Evolutionary conservation across 2,113 vertebrate species (phyloP).

Genomic region (Xiphias gladius): DNA sequence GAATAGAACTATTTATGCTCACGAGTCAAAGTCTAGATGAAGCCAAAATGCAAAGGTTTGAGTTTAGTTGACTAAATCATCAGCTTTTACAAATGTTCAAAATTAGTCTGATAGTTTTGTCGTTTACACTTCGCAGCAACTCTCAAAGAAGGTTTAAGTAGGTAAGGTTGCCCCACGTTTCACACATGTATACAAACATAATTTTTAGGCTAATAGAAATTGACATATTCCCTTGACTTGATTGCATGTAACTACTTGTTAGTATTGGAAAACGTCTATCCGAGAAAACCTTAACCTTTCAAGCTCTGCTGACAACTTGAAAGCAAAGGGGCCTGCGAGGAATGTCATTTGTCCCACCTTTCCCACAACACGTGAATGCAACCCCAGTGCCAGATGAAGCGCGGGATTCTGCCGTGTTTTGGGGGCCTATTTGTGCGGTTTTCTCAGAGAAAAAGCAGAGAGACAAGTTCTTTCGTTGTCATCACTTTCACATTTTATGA

Average conservation of each 20-base stretch:
- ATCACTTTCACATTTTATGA: neutral
- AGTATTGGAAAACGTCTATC: neutral
- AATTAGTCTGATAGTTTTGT: neutral
- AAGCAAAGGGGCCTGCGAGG: neutral
- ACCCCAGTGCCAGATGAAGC: constrained; percentile 29
- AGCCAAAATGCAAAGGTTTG: neutral
- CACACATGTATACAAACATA: neutral
- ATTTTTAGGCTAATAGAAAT: neutral
- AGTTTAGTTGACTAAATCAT: neutral
- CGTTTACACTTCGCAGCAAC: neutral
- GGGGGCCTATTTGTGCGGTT: constrained; percentile 31
- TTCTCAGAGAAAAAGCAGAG: neutral
- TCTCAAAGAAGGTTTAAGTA: neutral
- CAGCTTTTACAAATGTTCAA: neutral
- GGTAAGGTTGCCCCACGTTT: neutral
- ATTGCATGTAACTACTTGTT: neutral
- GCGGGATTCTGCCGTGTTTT: constrained; percentile 43
- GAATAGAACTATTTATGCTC: too few relatives aligned
- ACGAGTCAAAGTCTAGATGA: too few relatives aligned
- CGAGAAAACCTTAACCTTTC: neutral
- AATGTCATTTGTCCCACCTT: neutral
- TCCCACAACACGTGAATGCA: constrained; percentile 56
- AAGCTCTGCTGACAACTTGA: neutral
- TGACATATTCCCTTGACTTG: neutral
- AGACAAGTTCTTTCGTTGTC: neutral